Evolutionary conservation across 2,113 vertebrate species (phyloP).

Genomic region (Pogonocichla stellata): DNA sequence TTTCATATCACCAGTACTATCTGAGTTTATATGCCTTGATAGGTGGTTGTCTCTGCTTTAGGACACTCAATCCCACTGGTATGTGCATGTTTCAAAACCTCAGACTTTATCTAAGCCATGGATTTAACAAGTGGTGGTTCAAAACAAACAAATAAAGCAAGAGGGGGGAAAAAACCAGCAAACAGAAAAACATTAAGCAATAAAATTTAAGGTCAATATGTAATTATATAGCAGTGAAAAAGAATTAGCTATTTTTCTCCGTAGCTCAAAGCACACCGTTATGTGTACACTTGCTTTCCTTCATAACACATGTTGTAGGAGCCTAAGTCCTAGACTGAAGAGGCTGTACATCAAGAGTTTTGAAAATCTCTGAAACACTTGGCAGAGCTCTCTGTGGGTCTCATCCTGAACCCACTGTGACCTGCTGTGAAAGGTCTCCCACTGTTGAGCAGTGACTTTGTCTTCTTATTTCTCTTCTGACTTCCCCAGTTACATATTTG

Average conservation of each 20-base stretch:
- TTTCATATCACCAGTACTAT: background rate
- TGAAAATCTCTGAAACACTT: background rate
- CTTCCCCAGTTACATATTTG: background rate
- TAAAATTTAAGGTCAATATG: background rate
- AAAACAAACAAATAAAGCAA: background rate
- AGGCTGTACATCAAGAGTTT: background rate
- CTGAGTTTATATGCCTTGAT: background rate
- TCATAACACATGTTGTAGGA: background rate
- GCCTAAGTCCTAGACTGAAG: background rate
- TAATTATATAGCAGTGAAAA: background rate
- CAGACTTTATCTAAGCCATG: background rate
- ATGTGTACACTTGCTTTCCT: background rate
- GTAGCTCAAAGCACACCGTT: background rate
- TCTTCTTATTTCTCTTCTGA: background rate
- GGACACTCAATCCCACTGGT: background rate
- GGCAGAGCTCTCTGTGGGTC: fast-evolving
- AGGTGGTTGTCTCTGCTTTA: background rate
- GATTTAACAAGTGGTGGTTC: background rate
- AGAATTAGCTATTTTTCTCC: background rate
- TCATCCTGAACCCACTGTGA: background rate
- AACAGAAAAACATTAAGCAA: background rate
- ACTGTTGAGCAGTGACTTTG: background rate
- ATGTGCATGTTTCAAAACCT: background rate
- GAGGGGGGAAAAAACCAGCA: too few species aligned
- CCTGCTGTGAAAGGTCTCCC: background rate